These are phyloP conservation scores for Papilio polyxenes DNA, from an alignment of 1,140 invertebrate species.

Conservation along the genomic window DNA sequence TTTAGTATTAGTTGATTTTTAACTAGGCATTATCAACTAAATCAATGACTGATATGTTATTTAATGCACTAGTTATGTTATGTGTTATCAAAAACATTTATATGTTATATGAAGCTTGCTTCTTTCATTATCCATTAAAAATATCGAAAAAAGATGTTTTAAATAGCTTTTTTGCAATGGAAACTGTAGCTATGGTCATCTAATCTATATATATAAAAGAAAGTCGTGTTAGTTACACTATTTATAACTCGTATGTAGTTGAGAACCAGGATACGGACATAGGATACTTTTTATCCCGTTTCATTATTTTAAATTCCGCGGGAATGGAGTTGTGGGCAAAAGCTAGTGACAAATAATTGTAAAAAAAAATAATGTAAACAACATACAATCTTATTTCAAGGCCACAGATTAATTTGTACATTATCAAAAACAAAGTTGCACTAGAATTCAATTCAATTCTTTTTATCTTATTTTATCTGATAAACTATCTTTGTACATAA, in stretches of 20 bases:
- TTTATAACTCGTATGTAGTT: no score
- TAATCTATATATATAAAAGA: no score
- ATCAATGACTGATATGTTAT: background rate
- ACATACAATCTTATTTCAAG: background rate
- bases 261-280: no score
- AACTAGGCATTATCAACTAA: background rate
- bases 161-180: background rate
- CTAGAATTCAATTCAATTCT: constrained; percentile 4
- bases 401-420: background rate
- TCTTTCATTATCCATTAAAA: background rate
- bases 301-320: no score
- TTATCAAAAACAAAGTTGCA: background rate
- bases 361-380: background rate
- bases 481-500: background rate
- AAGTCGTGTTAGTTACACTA: no score
- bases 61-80: constrained; percentile 14
- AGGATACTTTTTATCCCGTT: no score
- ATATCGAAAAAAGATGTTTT: background rate
- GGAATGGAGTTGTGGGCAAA: no score
- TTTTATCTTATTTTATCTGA: constrained; percentile 26
- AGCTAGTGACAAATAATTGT: no score
- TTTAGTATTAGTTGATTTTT: background rate
- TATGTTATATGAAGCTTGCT: background rate
- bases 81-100: constrained; percentile 8
- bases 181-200: background rate